Evolutionary conservation across 2,797 vertebrate species (phyloP), one percentile per base, ranked within the genome.

Genomic region (Eospalax fontanierii): DNA sequence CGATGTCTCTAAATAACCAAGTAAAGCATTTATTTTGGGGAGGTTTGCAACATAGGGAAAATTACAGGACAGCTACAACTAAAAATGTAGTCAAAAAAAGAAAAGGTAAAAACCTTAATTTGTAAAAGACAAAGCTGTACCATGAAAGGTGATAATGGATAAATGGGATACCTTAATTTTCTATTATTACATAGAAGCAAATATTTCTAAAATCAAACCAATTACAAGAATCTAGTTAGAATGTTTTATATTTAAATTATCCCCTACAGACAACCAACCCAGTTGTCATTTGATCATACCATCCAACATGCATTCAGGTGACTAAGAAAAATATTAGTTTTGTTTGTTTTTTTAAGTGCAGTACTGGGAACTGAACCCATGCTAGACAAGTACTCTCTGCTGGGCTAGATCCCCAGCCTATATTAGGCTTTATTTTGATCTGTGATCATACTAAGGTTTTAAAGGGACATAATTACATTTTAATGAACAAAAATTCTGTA

Each of bases 21-120:
- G 15, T 79, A 92, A 93, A 95, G 90, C 65, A 82, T 57, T 93
- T 93, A 90, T 89, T 94, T 92, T 94, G 82, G 92, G 50, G 3
- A 54, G 35, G 19, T 50, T 10, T 54, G 66, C 68, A 18, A 19
- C 81, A 65, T 81, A 97, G 85, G 40, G 75, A 73, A 78, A 88
- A 88, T 35, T 87, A 5, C 28, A 92, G 33, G 78, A 24, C 71
- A 87, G 54, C 46, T 82, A 88, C n/a, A 30, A 24, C 86, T 94
- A 83, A 94, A 71, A 57, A 86, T 73, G 19, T n/a, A 68, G 46
- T 30, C 50, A 91, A 30, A 66, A 90, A 89, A 73, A 76, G 38
- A 92, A 76, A 91, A 96, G 38, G 28, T 87, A 33, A 43, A 90
- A 91, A 89, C 94, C 59, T 75, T 93, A 63, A 90, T 92, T 83